Base-by-base conservation (phyloP, 2,797 vertebrate species). In the Simalia tracyae region DNA sequence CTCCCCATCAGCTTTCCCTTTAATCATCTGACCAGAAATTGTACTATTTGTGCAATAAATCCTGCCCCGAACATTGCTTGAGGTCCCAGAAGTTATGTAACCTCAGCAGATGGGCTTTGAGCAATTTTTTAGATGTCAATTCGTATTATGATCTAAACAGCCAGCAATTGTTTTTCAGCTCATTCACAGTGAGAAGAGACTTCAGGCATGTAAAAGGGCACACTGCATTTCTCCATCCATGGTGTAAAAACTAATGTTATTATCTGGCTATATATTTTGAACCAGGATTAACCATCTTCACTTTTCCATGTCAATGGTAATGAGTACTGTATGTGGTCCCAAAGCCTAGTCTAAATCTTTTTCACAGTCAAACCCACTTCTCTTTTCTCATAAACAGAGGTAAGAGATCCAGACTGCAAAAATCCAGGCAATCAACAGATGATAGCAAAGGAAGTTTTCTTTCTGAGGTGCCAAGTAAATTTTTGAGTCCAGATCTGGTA, bases 1-100 rank as follows among this genome's bases (percentile, higher is more conserved):
- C 91, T 87, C 91, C 90, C 93, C 84, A 92, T 92, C 88, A 46
- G n/a, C 26, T 46, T 63, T 68, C 63, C 92, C 24, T 76, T 94
- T 95, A 95, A 95, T 95, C 94, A 93, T 72, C 86, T 95, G 57
- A 91, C 92, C 93, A 94, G 92, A 95, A 95, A 94, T 91, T 85
- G 91, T 92, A 93, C 92, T 92, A 91, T 96, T 93, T 93, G 76
- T 89, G 94, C 88, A 95, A 90, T 84, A 96, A 96, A 96, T 95
- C 95, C 93, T 61, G 54, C 36, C 15, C 19, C 92, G 91, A 92
- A 94, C 93, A 94, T 89, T 85, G 90, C 91, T 96, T 94, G 93
- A 93, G 93, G 93, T 95, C 90, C 92, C 61, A 24, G 89, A 17
- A 42, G 85, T 97, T 96, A 96, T 17, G 22, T 96, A 97, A 96